Evolutionary conservation across 2,888 invertebrate genomes (phyloP), one percentile per base, ranked within the genome.

Genomic region (Pachycephus smyrnensis): DNA sequence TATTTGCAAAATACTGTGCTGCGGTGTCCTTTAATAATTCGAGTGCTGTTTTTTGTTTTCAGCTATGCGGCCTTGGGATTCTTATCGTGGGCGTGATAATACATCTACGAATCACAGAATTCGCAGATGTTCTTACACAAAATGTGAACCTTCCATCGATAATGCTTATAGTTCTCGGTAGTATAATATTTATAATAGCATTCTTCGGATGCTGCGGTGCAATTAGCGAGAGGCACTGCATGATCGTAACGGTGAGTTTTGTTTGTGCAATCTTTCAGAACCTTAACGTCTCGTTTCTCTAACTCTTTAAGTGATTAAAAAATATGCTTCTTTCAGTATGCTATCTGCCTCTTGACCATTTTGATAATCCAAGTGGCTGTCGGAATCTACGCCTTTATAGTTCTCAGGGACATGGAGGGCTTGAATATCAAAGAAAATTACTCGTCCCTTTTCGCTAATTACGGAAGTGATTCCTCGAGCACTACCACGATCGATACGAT

Each of bases 301-400:
- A 12, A 69, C 35, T 23, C 11, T 33, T 11, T 1, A 40, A 40
- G 32, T 12, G 32, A 12, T 40, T 32, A 33, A 75, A 37, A 77
- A 37, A 76, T 76, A 69, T 77, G 76, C 81, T 80, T 84, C 80
- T 93, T 93, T 76, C 92, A 96, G 96, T 96, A 96, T 92, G 94
- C 96, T 9, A 93, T 95, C 83, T 94, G 95, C 90, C 92, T 96
- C 84, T 91, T 96, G 84, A 93, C 95, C 75, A 93, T 96, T 81
- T 94, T 96, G 90, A 94, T 96, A 77, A 91, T 95, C 78, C 96
- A 96, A 94, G 93, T 96, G 82, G 94, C 94, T 31, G 92, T 96
- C 81, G 95, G 95, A 0, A 94, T 95, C 12, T 93, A 94, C 79
- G 93, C 95, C 77, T 96, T 95, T 92, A 92, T 94, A 4, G 93